phyloP scores from a whole-genome alignment of 2,888 invertebrate genomes.

The Leptopilina myrica region DNA sequence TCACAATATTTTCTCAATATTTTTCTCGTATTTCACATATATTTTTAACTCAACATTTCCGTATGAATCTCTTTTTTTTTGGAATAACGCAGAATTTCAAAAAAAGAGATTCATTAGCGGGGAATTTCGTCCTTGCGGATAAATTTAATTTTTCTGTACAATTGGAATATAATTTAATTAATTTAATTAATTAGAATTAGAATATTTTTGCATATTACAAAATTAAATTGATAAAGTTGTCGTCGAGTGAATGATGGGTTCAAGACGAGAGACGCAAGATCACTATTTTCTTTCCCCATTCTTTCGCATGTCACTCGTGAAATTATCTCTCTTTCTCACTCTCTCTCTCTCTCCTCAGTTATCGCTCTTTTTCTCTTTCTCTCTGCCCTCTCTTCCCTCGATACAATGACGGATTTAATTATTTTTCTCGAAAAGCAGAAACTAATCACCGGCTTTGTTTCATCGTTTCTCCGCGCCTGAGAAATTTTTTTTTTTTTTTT shows the following conservation, averaged over 20 bases:
- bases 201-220: too few species aligned
- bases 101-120: too few species aligned
- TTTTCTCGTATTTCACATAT: too few species aligned
- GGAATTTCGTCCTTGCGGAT: too few species aligned
- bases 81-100: too few species aligned
- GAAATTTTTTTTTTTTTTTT: background rate
- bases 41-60: too few species aligned
- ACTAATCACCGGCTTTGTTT: slow-evolving; percentile 21
- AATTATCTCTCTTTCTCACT: slow-evolving; percentile 12
- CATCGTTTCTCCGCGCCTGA: slow-evolving; percentile 25
- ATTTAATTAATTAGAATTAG: too few species aligned
- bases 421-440: slow-evolving; percentile 35
- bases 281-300: slow-evolving; percentile 44
- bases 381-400: slow-evolving; percentile 12
- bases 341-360: slow-evolving; percentile 25
- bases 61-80: too few species aligned
- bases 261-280: slow-evolving; percentile 46
- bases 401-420: slow-evolving; percentile 31
- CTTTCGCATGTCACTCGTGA: slow-evolving; percentile 26
- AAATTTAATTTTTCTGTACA: slow-evolving; percentile 3
- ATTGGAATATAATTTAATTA: background rate
- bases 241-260: too few species aligned
- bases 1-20: background rate
- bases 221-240: too few species aligned
- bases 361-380: slow-evolving; percentile 17